Conservation (phyloP, 2,888 invertebrate species). For the Plagodis dolabraria region DNA sequence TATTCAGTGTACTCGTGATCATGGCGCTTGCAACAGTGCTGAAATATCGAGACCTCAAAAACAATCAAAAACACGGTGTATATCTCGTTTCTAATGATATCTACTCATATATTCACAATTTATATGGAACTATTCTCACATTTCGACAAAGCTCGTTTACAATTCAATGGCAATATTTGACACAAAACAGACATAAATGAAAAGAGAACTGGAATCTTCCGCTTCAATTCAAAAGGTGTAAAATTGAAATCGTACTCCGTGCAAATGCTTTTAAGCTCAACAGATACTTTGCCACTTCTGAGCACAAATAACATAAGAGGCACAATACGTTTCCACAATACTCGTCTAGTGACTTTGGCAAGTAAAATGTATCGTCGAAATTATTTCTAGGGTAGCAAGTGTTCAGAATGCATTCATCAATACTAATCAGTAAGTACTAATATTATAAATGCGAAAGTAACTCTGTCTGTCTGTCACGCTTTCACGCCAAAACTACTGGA, state of each 20-base stretch:
- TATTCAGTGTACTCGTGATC: too few relatives aligned
- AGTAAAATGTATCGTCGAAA: not conserved
- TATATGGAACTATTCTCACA: too few relatives aligned
- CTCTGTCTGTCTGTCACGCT: too few relatives aligned
- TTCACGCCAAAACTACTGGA: too few relatives aligned
- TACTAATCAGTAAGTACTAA: too few relatives aligned
- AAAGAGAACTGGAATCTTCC: not conserved
- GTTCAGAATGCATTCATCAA: too few relatives aligned
- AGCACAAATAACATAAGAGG: slow-evolving; percentile 1
- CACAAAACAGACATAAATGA: not conserved
- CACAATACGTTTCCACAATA: slow-evolving; percentile 1
- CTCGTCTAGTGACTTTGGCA: not conserved
- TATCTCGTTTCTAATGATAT: too few relatives aligned
- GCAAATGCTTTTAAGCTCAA: slow-evolving; percentile 13
- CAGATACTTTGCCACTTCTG: not conserved
- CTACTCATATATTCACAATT: too few relatives aligned
- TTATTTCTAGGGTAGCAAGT: not conserved
- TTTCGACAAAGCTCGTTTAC: not conserved
- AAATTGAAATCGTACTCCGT: slow-evolving; percentile 28
- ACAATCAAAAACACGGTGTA: too few relatives aligned
- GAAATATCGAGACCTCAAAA: too few relatives aligned
- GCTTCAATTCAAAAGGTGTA: slow-evolving; percentile 1
- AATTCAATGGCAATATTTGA: not conserved
- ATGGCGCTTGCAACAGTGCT: too few relatives aligned
- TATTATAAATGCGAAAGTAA: too few relatives aligned